These are phyloP conservation scores for Peromyscus attwateri DNA, from an alignment of 2,797 vertebrate species.

Conservation along the genomic window DNA sequence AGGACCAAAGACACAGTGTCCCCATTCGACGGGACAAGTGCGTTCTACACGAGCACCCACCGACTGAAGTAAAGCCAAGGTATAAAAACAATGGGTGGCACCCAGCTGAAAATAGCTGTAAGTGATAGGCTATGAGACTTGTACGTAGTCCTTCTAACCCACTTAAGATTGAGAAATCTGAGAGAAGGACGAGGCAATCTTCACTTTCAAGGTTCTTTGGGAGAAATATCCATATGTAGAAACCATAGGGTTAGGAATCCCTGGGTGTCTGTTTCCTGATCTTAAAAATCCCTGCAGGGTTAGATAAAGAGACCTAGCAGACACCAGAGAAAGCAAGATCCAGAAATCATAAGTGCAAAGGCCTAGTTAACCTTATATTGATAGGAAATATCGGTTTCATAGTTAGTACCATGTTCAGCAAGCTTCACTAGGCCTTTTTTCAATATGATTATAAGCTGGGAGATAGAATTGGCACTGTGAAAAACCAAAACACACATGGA, in stretches of 20 bases:
- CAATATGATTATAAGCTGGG: not conserved
- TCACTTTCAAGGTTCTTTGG: not conserved
- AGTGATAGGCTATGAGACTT: not conserved
- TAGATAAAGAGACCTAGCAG: constrained; percentile 14
- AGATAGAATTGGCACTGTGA: not conserved
- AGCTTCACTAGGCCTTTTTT: not conserved
- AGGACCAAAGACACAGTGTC: not conserved
- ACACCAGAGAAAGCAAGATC: constrained; percentile 64
- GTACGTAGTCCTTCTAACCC: not conserved
- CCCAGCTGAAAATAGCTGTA: not conserved
- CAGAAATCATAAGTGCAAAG: constrained; percentile 61
- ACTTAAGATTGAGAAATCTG: not conserved
- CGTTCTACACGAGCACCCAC: not conserved
- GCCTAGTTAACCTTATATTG: not conserved
- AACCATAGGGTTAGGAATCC: constrained; percentile 11
- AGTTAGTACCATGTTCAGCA: not conserved
- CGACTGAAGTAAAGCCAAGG: not conserved
- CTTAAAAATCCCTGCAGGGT: not conserved
- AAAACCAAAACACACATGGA: not conserved
- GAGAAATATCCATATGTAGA: not conserved
- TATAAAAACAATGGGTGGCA: not conserved
- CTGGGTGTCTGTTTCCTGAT: not conserved
- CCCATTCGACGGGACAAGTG: not conserved
- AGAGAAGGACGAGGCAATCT: not conserved
- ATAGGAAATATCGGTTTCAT: not conserved